Evolutionary conservation across 1,140 invertebrate species (phyloP), one percentile per base, ranked within the genome.

Genomic region (Drosophila melanica): DNA sequence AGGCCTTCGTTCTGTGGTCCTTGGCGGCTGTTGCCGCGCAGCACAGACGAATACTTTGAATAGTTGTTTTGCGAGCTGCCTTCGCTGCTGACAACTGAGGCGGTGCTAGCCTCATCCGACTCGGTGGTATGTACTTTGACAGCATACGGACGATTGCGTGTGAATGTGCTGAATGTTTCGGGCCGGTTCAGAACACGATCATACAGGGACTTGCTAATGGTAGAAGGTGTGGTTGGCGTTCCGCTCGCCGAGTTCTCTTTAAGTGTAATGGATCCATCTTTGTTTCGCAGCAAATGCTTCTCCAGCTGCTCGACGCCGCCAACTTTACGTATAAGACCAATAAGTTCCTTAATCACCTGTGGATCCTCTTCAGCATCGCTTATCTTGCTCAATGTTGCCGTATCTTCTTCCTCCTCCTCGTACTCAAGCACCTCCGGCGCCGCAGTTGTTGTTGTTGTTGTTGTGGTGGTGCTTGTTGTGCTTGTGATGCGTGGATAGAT

Each of bases 311-410:
- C 96, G 2, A 97, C 93, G 14, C 96, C 96, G 89, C 96, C 96
- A 65, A 96, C 95, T 94, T 97, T 97, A 87, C 96, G 96, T 45
- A 97, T 97, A 0, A 97, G 92, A 73, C 95, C 95, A 44, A 97
- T 95, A 0, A 97, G 92, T 90, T 97, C 96, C 90, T 97, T 97
- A 44, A 97, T 96, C 1, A 97, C 96, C 90, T 93, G 94, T 0
- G 96, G 96, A 92, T 97, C 96, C 92, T 97, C 96, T 85, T 96
- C 95, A 12, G 92, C 79, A 37, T 93, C 91, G 30, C 89, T 79
- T 45, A 92, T 75, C 35, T 92, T 91, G 20, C 76, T 77, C 1
- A 90, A 84, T 4, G 79, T 86, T 4, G 79, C 87, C 3, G 86
- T 75, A 11, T 93, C 93, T 42, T 94, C 93, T 45, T 95, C 94